These are phyloP conservation scores for Falcaria lacertinaria DNA, from an alignment of 2,888 invertebrate species.

Conservation along the genomic window DNA sequence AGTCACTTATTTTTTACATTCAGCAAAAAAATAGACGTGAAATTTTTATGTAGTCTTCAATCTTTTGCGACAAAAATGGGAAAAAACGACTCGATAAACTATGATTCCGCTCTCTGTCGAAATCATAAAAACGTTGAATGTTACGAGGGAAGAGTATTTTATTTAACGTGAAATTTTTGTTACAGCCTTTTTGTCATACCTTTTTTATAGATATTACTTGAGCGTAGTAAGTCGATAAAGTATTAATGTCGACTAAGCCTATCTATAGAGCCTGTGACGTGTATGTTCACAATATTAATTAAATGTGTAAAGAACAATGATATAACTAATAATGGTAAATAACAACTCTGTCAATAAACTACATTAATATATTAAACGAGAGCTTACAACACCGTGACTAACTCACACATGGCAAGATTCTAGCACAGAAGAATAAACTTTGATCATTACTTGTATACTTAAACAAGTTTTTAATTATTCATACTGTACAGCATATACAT, in stretches of 20 bases:
- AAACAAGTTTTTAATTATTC: too few species aligned
- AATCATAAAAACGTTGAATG: neutral
- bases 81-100: neutral
- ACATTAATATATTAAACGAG: neutral
- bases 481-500: too few species aligned
- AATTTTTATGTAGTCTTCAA: neutral
- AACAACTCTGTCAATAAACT: neutral
- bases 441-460: neutral
- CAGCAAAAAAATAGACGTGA: neutral
- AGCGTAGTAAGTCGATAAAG: constrained; percentile 1
- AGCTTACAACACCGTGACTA: constrained; percentile 4
- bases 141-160: constrained; percentile 1
- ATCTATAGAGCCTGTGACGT: neutral
- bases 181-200: constrained; percentile 22
- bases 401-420: neutral
- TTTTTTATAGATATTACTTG: constrained; percentile 3
- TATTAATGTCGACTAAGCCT: neutral
- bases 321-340: neutral
- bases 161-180: constrained; percentile 24
- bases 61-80: neutral
- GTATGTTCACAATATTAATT: neutral
- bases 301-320: neutral
- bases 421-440: neutral
- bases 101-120: neutral
- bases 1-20: neutral